Evolutionary conservation across 2,888 invertebrate genomes (phyloP), one percentile per base, ranked within the genome.

Genomic region (Pediacus dermestoides): DNA sequence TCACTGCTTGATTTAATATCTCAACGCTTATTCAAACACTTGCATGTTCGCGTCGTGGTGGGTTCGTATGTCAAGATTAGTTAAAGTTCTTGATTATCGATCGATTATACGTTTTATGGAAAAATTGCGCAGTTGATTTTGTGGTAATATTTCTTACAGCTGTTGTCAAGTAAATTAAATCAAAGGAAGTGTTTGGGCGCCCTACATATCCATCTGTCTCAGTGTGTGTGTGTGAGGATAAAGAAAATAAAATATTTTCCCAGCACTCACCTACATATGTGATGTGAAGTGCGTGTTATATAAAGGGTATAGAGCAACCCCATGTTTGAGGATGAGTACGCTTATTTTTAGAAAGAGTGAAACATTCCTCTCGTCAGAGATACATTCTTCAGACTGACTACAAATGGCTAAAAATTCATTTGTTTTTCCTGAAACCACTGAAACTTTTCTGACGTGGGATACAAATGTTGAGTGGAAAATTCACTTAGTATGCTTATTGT

Each of bases 401-500:
- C 53, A 57, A 58, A 55, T 54, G 54, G 53, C 50, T 53, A 48
- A 52, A 59, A 60, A 58, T 59, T 60, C 58, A 60, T 60, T 61
- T 61, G 58, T 60, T 60, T 60, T 54, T 48, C 52, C 44, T 40
- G 48, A 55, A 56, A 57, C 60, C 57, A 52, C 55, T 52, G 51
- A 58, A 60, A 58, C 49, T 60, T 60, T 58, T 49, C 50, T 54
- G 54, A 52, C 49, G 53, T 48, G 50, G 34, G 52, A 58, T 59
- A 58, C 58, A 57, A 60, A 58, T 58, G 60, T 50, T 52, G 52
- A 59, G 61, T 57, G 60, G 53, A 52, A 55, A 55, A 55, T 55
- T 55, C 55, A 57, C 57, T 57, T 52, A 57, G 51, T 47, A 46
- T 48, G 53, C 53, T 55, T 47, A 57, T 55, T 55, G 57, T 57